Evolutionary conservation across 1,140 invertebrate genomes (phyloP), one percentile per base, ranked within the genome.

Genomic region (Tetramorium simillimum): DNA sequence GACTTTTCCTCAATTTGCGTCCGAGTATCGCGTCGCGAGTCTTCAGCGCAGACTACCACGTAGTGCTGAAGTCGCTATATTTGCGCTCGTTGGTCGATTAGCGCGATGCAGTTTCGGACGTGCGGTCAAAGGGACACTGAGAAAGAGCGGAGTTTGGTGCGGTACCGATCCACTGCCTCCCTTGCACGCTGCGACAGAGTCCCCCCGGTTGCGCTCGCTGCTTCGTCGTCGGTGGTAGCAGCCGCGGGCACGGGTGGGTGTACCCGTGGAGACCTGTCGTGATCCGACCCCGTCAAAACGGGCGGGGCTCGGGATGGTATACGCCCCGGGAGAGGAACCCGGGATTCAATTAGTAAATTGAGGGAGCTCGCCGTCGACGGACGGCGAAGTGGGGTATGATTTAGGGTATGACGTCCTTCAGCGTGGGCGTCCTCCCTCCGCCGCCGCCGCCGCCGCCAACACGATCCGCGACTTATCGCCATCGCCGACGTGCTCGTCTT

Each of bases 311-410:
- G 10, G 78, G 24, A 9, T 81, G 33, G 88, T 86, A 46, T 63
- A 89, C 88, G 88, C 88, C 87, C 75, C 75, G 18, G 18, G 43
- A 24, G 67, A 40, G 28, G 84, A 78, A 53, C 67, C 85, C 40
- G 43, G 37, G 81, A 95, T 93, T 95, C 94, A 94, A 95, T 95
- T 95, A 94, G 93, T 92, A 94, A 94, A 95, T 95, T 94, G 94
- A 93, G 84, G 88, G 81, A 70, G 77, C 56, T 88, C 76, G 56
- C 43, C 53, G 73, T 72, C 53, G 43, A 76, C 69, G 43, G 46
- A 37, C 69, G n/a, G 53, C 67, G 51, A 75, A 84, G 80, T 84
- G 73, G 73, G 67, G 33, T 56, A 88, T 89, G 65, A 88, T 89
- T 89, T 89, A 86, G 87, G 87, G 10, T 67, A 78, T 70, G 63